Conservation (phyloP, 2,888 invertebrate genomes). For the Pomacea canaliculata region DNA sequence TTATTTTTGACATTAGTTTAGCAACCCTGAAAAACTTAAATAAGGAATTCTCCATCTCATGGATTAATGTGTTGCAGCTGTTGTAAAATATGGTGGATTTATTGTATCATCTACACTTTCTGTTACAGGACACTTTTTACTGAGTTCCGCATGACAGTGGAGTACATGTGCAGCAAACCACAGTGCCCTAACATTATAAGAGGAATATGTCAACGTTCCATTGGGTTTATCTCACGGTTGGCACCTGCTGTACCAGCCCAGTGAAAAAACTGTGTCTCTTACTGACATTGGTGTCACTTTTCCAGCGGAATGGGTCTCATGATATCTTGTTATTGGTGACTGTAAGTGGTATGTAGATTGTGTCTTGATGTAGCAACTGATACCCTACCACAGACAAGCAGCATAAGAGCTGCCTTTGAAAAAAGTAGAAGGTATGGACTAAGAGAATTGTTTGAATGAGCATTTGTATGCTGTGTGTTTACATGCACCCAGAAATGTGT, state of each 20-base stretch:
- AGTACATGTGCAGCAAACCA: constrained; percentile 78
- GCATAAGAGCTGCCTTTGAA: too few relatives aligned
- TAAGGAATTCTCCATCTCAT: background rate
- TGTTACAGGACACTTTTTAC: constrained; percentile 78
- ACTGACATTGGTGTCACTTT: too few relatives aligned
- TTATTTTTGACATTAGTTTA: constrained; percentile 1
- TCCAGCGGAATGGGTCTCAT: too few relatives aligned
- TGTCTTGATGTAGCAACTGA: too few relatives aligned
- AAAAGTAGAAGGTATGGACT: too few relatives aligned
- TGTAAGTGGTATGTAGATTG: too few relatives aligned
- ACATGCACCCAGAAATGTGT: too few relatives aligned
- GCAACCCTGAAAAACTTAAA: background rate
- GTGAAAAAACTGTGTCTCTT: constrained; percentile 14
- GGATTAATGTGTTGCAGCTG: too few relatives aligned
- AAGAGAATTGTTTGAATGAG: too few relatives aligned
- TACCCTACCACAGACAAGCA: too few relatives aligned
- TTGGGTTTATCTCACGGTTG: constrained; percentile 82
- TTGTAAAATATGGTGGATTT: background rate
- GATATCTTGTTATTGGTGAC: too few relatives aligned
- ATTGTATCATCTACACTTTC: background rate
- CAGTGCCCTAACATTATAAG: constrained; percentile 79
- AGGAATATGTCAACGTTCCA: constrained; percentile 75
- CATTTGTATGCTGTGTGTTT: too few relatives aligned
- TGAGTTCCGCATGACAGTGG: constrained; percentile 83
- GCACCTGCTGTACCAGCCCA: constrained; percentile 74